Conservation (phyloP, 2,113 vertebrate genomes). For the Brachypteracias leptosomus region DNA sequence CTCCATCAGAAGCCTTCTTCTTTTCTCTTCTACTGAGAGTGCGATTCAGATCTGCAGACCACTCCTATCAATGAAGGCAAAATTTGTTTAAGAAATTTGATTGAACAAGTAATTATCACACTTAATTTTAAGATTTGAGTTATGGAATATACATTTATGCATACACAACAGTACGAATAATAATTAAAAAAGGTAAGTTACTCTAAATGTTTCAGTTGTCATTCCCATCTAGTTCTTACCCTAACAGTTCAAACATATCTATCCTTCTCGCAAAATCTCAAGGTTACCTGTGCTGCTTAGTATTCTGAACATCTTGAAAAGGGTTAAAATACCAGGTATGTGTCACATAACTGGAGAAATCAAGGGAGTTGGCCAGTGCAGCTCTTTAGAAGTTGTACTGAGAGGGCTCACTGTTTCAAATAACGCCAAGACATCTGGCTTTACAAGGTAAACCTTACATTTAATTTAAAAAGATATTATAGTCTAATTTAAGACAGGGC, state of each 20-base stretch:
- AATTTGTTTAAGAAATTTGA: neutral
- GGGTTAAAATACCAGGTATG: neutral
- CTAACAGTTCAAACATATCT: neutral
- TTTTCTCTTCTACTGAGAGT: slow-evolving; percentile 92
- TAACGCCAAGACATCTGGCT: neutral
- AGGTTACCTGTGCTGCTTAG: neutral
- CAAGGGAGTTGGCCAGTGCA: neutral
- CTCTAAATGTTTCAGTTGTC: neutral
- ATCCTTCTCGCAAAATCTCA: neutral
- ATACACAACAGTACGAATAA: neutral
- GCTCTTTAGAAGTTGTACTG: neutral
- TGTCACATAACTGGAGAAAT: neutral
- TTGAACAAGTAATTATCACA: neutral
- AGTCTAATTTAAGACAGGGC: neutral
- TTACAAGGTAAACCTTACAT: neutral
- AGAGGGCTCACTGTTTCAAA: neutral
- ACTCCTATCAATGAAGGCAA: slow-evolving; percentile 78
- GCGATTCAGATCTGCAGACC: slow-evolving; percentile 93
- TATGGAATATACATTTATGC: neutral
- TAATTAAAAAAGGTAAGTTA: neutral
- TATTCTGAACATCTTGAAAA: neutral
- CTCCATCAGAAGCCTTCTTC: slow-evolving; percentile 88
- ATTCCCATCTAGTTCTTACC: neutral
- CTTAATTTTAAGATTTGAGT: neutral
- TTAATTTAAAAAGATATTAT: neutral